Evolutionary conservation across 2,797 vertebrate genomes (phyloP).

Genomic region (Sus cebifrons): DNA sequence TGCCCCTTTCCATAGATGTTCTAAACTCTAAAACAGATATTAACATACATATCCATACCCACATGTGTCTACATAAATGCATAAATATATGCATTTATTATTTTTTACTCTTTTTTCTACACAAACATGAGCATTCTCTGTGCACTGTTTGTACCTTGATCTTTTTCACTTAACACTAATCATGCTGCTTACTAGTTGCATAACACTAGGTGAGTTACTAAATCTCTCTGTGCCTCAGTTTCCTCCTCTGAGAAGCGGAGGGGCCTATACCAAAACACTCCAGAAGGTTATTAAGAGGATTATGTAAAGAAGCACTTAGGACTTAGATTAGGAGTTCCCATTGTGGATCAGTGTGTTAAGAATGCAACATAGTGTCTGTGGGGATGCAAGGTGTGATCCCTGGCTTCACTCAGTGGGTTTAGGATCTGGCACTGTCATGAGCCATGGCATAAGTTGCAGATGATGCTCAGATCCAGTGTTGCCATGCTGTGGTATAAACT

Average conservation of each 20-base stretch:
- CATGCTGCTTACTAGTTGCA: not conserved
- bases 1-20: not conserved
- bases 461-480: no score
- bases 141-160: not conserved
- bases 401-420: no score
- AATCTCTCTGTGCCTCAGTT: not conserved
- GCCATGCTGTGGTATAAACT: no score
- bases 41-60: fast-evolving
- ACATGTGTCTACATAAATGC: no score
- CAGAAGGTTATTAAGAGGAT: not conserved
- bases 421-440: no score
- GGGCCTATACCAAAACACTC: not conserved
- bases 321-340: no score
- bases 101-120: not conserved
- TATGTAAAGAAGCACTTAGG: not conserved
- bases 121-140: not conserved
- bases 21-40: not conserved
- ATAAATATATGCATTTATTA: not conserved
- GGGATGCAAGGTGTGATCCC: no score
- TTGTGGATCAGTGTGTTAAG: no score
- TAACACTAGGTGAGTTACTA: not conserved
- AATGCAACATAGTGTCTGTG: no score
- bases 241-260: not conserved
- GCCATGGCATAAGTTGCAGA: no score
- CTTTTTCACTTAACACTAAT: not conserved